phyloP scores from a whole-genome alignment of 2,888 invertebrate species.

The Anthoptus insignis region DNA sequence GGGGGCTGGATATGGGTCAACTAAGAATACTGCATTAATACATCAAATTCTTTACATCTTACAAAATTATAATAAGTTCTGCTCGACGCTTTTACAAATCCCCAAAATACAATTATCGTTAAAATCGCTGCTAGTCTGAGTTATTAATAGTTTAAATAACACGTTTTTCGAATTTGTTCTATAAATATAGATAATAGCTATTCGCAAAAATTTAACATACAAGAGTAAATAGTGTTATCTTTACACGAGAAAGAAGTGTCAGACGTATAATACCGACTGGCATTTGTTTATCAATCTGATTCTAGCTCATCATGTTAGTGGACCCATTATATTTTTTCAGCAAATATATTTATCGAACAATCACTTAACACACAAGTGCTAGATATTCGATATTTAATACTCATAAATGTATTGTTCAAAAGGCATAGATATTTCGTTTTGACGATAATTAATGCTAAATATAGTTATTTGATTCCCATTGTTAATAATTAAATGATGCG shows the following conservation, averaged over 20 bases:
- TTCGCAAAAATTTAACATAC: neutral
- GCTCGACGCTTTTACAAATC: too few relatives aligned
- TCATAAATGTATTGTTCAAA: neutral
- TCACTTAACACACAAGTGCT: constrained; percentile 54
- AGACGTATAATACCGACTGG: constrained; percentile 8
- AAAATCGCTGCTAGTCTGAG: too few relatives aligned
- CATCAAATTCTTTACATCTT: too few relatives aligned
- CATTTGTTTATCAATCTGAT: constrained; percentile 51
- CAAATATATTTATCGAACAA: constrained; percentile 52
- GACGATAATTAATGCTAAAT: neutral
- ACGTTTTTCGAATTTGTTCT: neutral
- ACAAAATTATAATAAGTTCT: too few relatives aligned
- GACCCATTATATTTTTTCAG: constrained; percentile 47
- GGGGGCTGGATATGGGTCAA: too few relatives aligned
- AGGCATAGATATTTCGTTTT: neutral
- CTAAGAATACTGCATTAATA: too few relatives aligned
- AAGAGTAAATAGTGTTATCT: constrained; percentile 17
- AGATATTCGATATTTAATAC: constrained; percentile 15
- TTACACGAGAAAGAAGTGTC: constrained; percentile 16
- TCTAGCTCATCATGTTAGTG: constrained; percentile 45
- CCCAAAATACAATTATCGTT: too few relatives aligned
- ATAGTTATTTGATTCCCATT: neutral
- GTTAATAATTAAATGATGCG: neutral
- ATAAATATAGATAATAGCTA: too few relatives aligned
- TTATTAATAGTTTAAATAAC: too few relatives aligned